A percentile compares a stretch with the other conserved stretches of the same genome.
phyloP scores from a whole-genome alignment of 1,140 invertebrate species.

The Adoxophyes honmai region DNA sequence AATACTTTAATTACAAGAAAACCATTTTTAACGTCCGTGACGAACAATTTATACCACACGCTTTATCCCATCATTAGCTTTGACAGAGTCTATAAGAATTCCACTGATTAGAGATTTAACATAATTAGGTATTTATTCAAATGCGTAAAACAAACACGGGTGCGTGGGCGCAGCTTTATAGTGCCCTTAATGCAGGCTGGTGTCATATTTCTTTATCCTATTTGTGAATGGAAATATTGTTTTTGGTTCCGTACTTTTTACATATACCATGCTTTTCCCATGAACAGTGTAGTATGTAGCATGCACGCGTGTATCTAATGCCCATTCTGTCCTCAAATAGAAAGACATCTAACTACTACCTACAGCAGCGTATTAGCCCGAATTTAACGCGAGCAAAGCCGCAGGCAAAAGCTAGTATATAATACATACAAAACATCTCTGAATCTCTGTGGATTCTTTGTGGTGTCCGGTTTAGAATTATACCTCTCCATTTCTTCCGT shows the following conservation, averaged over 20 bases:
- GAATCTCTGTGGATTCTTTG: no score
- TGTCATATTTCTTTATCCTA: constrained; percentile 13
- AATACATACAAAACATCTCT: no score
- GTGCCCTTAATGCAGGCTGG: constrained; percentile 22
- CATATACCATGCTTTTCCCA: background rate
- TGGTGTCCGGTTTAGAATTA: no score
- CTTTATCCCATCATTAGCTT: constrained; percentile 3
- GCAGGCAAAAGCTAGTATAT: no score
- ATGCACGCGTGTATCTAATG: no score
- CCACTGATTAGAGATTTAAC: constrained; percentile 46
- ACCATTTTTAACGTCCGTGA: constrained; percentile 4
- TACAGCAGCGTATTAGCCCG: no score
- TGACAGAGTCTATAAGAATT: constrained; percentile 6
- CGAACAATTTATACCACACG: constrained; percentile 12
- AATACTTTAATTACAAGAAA: constrained; percentile 2
- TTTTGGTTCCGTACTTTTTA: background rate
- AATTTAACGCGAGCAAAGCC: no score
- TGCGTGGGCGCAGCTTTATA: constrained; percentile 33
- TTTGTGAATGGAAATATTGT: background rate
- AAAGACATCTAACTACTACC: no score
- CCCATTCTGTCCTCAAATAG: no score
- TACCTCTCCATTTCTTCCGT: no score
- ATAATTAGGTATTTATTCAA: constrained; percentile 60
- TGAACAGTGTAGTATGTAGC: no score
- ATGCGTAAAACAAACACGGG: constrained; percentile 43